phyloP scores from a whole-genome alignment of 2,888 invertebrate species.

The Gastrophysa polygoni region DNA sequence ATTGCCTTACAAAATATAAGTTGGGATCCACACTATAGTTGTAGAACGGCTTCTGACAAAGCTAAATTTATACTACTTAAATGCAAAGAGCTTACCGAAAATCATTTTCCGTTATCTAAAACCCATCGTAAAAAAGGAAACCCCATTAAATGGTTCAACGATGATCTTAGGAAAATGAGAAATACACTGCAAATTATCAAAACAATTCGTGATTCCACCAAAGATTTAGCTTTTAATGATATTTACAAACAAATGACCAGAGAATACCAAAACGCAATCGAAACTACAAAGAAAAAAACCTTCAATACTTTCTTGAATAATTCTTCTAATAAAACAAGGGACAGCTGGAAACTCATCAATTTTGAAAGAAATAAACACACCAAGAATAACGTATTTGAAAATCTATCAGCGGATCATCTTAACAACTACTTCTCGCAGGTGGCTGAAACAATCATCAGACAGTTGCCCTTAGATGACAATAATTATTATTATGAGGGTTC shows the following conservation, averaged over 20 bases:
- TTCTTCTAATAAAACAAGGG: neutral
- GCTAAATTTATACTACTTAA: neutral
- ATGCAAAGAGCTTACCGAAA: neutral
- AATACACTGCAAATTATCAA: neutral
- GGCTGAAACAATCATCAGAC: neutral
- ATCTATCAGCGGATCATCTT: neutral
- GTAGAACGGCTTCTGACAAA: neutral
- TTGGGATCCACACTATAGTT: neutral
- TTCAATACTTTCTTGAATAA: neutral
- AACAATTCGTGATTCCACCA: neutral
- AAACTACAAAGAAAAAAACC: neutral
- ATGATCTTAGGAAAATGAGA: conserved; percentile 3
- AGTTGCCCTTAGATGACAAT: neutral
- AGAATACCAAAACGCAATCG: conserved; percentile 2
- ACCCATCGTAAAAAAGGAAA: neutral
- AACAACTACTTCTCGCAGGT: neutral
- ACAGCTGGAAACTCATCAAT: conserved; percentile 4
- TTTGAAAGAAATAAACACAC: neutral
- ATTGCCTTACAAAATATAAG: neutral
- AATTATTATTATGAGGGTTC: neutral
- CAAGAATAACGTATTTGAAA: neutral
- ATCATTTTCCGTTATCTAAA: neutral
- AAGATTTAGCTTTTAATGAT: neutral
- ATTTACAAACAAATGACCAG: neutral
- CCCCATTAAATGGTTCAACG: neutral